phyloP scores from a whole-genome alignment of 2,797 vertebrate genomes.

The Benthosema pterotum region DNA sequence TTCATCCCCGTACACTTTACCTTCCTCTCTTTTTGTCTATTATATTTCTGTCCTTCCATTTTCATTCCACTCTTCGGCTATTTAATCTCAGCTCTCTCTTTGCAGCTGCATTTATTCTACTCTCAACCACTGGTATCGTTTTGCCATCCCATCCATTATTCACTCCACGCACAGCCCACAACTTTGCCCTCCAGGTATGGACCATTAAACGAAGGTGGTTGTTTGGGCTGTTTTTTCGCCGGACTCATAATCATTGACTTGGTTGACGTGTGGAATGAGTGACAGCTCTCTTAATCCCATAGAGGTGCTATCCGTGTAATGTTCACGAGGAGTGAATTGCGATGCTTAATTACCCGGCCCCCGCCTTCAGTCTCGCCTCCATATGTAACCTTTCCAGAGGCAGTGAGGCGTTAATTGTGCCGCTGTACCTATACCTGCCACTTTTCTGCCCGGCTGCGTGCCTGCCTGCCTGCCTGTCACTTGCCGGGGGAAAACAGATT shows the following conservation, averaged over 20 bases:
- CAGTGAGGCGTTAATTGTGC: slow-evolving; percentile 45
- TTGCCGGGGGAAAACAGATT: slow-evolving; percentile 56
- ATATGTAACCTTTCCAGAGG: slow-evolving; percentile 38
- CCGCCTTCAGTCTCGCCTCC: slow-evolving; percentile 43
- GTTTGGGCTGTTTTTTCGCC: too few relatives aligned
- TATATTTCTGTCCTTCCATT: background rate
- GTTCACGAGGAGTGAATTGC: slow-evolving; percentile 25
- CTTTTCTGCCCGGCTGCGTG: too few relatives aligned
- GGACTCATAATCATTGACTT: slow-evolving; percentile 42
- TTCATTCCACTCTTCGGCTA: slow-evolving; percentile 21
- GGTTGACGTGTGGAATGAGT: slow-evolving; percentile 28
- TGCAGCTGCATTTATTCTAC: background rate
- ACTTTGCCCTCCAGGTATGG: slow-evolving; percentile 28
- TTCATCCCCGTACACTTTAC: slow-evolving; percentile 2
- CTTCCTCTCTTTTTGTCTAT: background rate
- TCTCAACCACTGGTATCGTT: too few relatives aligned
- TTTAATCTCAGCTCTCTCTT: slow-evolving; percentile 10
- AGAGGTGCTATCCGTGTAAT: background rate
- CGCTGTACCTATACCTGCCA: slow-evolving; percentile 13
- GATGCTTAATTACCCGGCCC: slow-evolving; percentile 44
- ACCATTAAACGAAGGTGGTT: slow-evolving; percentile 22
- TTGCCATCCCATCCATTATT: slow-evolving; percentile 19
- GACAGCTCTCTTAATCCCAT: slow-evolving; percentile 33
- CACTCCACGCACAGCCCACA: slow-evolving; percentile 27
- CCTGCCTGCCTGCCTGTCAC: slow-evolving; percentile 21